A percentile compares a stretch with the other conserved stretches of the same genome.
Conservation (phyloP, 2,113 vertebrate genomes). For the Tonatia bakeri region DNA sequence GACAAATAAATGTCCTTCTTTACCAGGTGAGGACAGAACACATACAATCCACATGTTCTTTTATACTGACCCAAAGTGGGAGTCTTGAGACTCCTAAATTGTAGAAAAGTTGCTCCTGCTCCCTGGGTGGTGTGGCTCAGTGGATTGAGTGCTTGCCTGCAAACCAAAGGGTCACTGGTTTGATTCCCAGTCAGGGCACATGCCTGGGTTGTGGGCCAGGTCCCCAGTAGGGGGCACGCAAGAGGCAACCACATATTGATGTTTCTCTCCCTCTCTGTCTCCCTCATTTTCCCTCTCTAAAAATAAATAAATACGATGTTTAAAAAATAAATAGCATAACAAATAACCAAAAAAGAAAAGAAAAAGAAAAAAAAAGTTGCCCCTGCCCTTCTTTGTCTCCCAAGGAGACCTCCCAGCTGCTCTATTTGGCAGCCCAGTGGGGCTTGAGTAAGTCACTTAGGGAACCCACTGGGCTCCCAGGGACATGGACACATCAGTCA, state of each 20-base stretch:
- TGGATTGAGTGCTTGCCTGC: too few species aligned
- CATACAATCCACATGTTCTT: rapidly evolving
- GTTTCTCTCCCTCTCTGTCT: too few species aligned
- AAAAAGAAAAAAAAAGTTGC: not conserved
- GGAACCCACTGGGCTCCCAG: not conserved
- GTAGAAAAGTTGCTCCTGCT: not conserved
- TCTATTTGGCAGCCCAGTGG: not conserved
- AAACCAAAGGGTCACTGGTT: too few species aligned
- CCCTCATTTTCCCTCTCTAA: too few species aligned
- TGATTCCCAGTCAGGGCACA: too few species aligned
- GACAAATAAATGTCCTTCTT: not conserved
- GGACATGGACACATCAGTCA: not conserved
- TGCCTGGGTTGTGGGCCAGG: too few species aligned
- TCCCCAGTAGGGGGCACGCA: too few species aligned
- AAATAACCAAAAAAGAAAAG: too few species aligned
- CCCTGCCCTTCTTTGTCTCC: not conserved
- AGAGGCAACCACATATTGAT: too few species aligned
- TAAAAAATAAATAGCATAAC: too few species aligned
- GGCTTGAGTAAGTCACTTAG: not conserved
- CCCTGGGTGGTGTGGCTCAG: too few species aligned
- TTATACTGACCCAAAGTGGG: rapidly evolving
- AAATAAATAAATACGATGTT: too few species aligned
- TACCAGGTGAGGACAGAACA: not conserved
- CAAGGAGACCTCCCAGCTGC: not conserved
- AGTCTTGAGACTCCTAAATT: not conserved